Percentiles rank a stretch among this genome's conserved stretches.
Evolutionary conservation across 2,888 invertebrate genomes (phyloP).

Genomic region (Onthophagus sagittarius): DNA sequence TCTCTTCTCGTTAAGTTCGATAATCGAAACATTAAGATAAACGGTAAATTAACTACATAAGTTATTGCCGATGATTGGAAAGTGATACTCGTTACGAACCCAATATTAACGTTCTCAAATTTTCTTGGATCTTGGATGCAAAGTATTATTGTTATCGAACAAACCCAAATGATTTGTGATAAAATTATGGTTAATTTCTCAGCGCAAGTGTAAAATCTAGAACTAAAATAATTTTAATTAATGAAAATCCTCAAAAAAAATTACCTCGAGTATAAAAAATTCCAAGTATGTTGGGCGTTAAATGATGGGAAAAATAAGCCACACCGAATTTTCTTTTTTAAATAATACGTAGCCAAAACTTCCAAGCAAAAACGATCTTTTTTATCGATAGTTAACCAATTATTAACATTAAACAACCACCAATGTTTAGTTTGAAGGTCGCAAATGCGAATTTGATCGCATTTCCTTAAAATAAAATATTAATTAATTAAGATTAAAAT

Average conservation of each 20-base stretch:
- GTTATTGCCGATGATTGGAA: constrained; percentile 2
- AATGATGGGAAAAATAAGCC: constrained; percentile 21
- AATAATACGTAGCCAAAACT: background rate
- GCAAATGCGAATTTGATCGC: constrained; percentile 27
- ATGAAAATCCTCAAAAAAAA: background rate
- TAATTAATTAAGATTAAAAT: background rate
- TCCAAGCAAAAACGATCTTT: background rate
- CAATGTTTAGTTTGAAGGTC: constrained; percentile 28
- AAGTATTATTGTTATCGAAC: constrained; percentile 10
- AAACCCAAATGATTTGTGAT: constrained; percentile 27
- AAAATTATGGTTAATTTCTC: constrained; percentile 28
- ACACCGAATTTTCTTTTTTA: background rate
- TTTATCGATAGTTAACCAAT: constrained; percentile 28
- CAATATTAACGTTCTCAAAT: constrained; percentile 21
- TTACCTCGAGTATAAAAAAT: background rate
- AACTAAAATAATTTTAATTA: background rate
- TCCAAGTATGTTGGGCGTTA: constrained; percentile 27
- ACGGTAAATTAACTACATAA: constrained; percentile 23
- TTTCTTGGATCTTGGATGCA: constrained; percentile 18
- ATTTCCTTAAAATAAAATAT: constrained; percentile 26
- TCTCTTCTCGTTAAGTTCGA: background rate
- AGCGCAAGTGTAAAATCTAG: constrained; percentile 24
- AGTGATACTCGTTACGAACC: constrained; percentile 26
- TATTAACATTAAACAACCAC: constrained; percentile 27
- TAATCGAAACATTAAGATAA: constrained; percentile 15